Evolutionary conservation across 2,888 invertebrate species (phyloP), one percentile per base, ranked within the genome.

Genomic region (Tribolium freemani): DNA sequence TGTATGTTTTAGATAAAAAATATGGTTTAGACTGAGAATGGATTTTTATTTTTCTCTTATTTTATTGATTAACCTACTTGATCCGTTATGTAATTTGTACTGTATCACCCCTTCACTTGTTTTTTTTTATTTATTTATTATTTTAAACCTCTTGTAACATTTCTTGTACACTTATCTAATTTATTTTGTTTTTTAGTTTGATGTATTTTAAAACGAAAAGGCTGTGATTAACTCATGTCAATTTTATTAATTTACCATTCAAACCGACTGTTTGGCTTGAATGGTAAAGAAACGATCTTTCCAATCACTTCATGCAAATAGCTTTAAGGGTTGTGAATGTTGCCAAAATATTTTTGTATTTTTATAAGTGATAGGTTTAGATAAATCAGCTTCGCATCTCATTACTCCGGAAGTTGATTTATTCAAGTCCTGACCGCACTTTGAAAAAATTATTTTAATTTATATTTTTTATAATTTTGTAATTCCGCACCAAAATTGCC

Each of bases 1-100:
- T 84, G 83, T 83, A 84, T 78, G 76, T 78, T 80, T 76, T 77
- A 78, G 74, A 79, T 80, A 81, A 82, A 81, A 77, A 77, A 69
- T 68, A 74, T 78, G 78, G 78, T 78, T 77, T 79, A 79, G 81
- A 82, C 77, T 73, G 72, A 72, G 75, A 72, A 77, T 70, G 72
- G 79, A 77, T 75, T 76, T 82, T 82, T 80, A 78, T 80, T 80
- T 63, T 82, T 73, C 72, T 69, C 50, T 69, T 69, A 60, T 51
- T 48, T 68, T 57, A 60, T 68, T 53, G 45, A 53, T 45, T 53
- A 16, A 68, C 69, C 69, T 60, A 16, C 56, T 56, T 53, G 20
- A 5, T 60, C 68, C 57, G 21, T 44, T 31, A 21, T 68, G 68
- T 68, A 60, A 60, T 60, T 69, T 69, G 69, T 69, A 69, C 45